Evolutionary conservation across 2,888 invertebrate genomes (phyloP), one percentile per base, ranked within the genome.

Genomic region (Xestia c-nigrum): DNA sequence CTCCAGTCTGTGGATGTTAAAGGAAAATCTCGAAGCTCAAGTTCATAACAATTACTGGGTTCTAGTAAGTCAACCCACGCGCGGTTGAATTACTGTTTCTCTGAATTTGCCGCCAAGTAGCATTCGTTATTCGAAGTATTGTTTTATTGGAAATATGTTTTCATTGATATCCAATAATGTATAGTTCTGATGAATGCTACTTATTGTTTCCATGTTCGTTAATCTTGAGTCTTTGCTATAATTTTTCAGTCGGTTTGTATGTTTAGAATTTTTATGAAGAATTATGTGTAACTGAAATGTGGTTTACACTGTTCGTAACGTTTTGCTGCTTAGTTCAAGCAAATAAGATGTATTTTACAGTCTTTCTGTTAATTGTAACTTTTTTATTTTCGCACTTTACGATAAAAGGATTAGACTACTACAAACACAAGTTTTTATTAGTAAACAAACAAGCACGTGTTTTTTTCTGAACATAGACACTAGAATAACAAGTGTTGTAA

Each of bases 41-140:
- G 40, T 80, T 80, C 74, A 80, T 61, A 80, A 80, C 59, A 79
- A 75, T 57, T 38, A 80, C 50, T 9, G n/a, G 64, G 40, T 80
- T 69, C 82, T 55, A 64, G 63, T 47, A 55, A 70, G 5, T 74
- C 46, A 10, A n/a, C 72, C 76, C 64, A 65, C 82, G 50, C 46
- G 7, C 55, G 31, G 1, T 1, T 43, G 43, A 61, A 50, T 69
- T n/a, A 69, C 43, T 10, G 43, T 40, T 82, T 82, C 83, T 57
- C 16, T 57, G 81, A 82, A 82, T 66, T 50, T 31, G 24, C 19
- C 16, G 63, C 7, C 47, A 47, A 59, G 80, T 24, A 57, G 55
- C 43, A 38, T 64, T 79, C 21, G 31, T 55, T 68, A 57, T 31
- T 31, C 3, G 74, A 74, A 79, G 74, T 64, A 38, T 61, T n/a